Percentiles rank a stretch among this genome's conserved stretches.
Conservation (phyloP, 2,113 vertebrate genomes). For the Chlorodrepanis virens region DNA sequence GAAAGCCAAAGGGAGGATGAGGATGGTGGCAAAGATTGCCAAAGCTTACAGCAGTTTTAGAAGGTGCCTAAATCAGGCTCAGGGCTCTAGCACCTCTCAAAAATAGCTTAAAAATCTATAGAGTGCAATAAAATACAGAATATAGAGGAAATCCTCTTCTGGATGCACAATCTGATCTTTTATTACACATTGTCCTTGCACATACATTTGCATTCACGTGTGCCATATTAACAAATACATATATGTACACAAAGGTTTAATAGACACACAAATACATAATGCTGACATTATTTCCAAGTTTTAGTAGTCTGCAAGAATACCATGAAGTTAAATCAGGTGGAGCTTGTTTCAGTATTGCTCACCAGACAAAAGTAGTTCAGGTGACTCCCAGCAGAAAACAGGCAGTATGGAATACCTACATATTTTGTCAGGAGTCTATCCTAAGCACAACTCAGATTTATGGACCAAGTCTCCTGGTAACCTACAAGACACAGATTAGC, state of each 20-base stretch:
- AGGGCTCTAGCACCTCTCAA: background rate
- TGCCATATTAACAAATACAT: background rate
- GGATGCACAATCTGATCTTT: background rate
- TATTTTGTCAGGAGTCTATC: background rate
- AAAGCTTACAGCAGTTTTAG: background rate
- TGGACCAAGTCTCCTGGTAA: background rate
- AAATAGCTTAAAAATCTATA: background rate
- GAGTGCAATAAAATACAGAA: background rate
- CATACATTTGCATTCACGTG: rapidly evolving
- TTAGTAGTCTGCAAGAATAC: background rate
- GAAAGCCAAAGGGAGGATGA: background rate
- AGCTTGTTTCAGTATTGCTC: background rate
- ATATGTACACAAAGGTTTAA: background rate
- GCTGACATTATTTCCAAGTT: background rate
- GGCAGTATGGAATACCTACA: background rate
- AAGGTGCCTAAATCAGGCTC: background rate
- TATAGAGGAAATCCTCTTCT: background rate
- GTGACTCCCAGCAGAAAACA: background rate
- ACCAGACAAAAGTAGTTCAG: background rate
- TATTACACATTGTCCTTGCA: background rate
- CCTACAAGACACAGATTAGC: background rate
- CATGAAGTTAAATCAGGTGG: background rate
- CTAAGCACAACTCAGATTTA: background rate
- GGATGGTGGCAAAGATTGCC: background rate
- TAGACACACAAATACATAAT: background rate